phyloP scores from a whole-genome alignment of 2,113 vertebrate species.

The Sinocyclocheilus grahami region DNA sequence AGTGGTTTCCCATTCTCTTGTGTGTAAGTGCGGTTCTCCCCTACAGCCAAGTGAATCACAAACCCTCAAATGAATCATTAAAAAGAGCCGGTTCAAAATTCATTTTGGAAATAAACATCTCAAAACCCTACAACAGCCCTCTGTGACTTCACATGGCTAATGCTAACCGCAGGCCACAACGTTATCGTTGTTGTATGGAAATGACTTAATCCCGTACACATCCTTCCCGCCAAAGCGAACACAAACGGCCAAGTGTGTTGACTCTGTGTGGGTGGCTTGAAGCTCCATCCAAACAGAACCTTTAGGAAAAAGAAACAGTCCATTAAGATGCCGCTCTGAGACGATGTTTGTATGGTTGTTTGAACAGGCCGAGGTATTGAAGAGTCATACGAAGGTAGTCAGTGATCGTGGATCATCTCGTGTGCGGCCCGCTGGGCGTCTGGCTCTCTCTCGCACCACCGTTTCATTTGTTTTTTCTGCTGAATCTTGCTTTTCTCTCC shows the following conservation, averaged over 20 bases:
- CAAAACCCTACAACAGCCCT: neutral
- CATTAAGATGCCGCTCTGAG: neutral
- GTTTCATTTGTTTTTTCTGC: neutral
- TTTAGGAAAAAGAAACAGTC: neutral
- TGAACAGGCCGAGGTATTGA: neutral
- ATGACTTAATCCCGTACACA: constrained; percentile 9
- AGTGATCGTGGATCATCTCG: neutral
- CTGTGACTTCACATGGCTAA: neutral
- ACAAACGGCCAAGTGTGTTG: neutral
- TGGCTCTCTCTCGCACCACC: neutral
- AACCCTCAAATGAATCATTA: neutral
- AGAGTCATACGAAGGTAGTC: neutral
- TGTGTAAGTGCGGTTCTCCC: neutral
- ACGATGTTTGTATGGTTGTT: neutral
- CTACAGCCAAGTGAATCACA: neutral
- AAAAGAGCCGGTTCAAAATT: neutral
- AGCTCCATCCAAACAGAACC: constrained; percentile 27
- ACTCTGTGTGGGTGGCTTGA: constrained; percentile 25
- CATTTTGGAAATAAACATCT: neutral
- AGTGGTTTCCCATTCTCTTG: too few relatives aligned
- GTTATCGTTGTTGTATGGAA: neutral
- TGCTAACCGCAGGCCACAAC: neutral
- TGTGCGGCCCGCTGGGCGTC: neutral
- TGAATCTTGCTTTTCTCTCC: neutral
- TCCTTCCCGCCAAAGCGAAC: neutral